Conservation (phyloP, 30 jellyfish, hydroid and myxozoan species). For the Turritopsis rubra region DNA sequence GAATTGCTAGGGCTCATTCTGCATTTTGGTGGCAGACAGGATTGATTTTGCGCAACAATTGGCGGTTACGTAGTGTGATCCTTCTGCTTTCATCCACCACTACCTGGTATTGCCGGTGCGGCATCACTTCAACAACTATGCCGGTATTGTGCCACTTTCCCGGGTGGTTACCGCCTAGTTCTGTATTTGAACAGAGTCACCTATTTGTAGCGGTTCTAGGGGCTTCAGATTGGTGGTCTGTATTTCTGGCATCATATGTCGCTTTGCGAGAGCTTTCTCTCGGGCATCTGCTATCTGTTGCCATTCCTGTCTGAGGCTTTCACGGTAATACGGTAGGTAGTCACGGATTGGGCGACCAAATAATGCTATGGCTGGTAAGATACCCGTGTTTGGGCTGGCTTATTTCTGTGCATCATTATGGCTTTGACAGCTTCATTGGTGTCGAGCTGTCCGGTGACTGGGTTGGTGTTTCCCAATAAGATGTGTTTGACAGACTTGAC, state of each 20-base stretch:
- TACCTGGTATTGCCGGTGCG: background rate
- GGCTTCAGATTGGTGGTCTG: background rate
- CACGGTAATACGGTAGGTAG: constrained; percentile 23
- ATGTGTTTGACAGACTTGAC: background rate
- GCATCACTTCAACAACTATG: background rate
- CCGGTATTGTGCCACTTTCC: constrained; percentile 3
- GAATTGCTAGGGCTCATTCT: too few relatives aligned
- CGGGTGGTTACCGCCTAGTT: constrained; percentile 7
- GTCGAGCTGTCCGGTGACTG: background rate
- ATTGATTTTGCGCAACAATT: background rate
- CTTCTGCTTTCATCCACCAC: background rate
- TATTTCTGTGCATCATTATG: background rate
- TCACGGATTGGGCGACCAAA: constrained; percentile 25
- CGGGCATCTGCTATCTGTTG: constrained; percentile 11
- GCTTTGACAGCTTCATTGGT: background rate
- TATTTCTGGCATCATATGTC: background rate
- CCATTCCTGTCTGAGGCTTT: constrained; percentile 21
- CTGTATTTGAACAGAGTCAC: constrained; percentile 11
- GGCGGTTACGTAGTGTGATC: background rate
- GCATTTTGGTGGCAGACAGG: background rate
- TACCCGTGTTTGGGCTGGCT: background rate
- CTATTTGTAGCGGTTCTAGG: background rate
- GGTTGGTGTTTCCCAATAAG: background rate
- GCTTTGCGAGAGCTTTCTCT: constrained; percentile 24
- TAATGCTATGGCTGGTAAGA: background rate